These are phyloP conservation scores for Chaetodon trifascialis DNA, from an alignment of 2,113 vertebrate species.

Conservation along the genomic window DNA sequence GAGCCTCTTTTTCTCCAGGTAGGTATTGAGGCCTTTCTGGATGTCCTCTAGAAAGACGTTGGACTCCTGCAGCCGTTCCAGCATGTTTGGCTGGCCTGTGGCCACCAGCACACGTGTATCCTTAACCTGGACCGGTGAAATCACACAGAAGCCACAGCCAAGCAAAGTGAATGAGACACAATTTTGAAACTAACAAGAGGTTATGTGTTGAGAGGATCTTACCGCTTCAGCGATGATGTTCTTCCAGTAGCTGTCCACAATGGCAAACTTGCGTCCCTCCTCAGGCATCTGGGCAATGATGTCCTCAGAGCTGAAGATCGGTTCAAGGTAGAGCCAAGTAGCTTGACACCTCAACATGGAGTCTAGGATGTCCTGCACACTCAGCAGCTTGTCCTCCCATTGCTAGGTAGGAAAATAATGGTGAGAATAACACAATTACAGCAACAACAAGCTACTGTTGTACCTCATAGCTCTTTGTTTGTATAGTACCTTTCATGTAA, in stretches of 20 bases:
- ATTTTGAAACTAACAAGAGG: not conserved
- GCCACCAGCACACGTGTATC: constrained; percentile 85
- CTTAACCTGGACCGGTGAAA: constrained; percentile 67
- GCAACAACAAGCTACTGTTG: not conserved
- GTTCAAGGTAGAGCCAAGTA: constrained; percentile 94
- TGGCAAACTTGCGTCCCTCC: constrained; percentile 90
- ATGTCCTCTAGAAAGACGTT: constrained; percentile 91
- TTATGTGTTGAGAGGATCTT: constrained; percentile 45
- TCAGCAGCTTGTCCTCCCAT: constrained; percentile 90
- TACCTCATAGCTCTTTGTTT: not conserved
- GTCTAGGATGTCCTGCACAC: constrained; percentile 91
- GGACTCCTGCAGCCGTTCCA: constrained; percentile 89
- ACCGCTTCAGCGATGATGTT: constrained; percentile 88
- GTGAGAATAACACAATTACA: not conserved
- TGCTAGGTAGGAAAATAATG: constrained; percentile 73
- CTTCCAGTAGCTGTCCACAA: constrained; percentile 92
- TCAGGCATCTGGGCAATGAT: constrained; percentile 95
- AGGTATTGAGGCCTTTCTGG: constrained; percentile 91
- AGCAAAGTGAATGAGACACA: not conserved
- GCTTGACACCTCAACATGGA: constrained; percentile 90
- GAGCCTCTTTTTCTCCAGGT: constrained; percentile 93
- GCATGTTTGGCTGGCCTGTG: constrained; percentile 84
- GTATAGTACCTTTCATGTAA: too few species aligned
- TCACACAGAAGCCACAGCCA: not conserved
- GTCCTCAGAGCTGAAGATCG: constrained; percentile 95